phyloP scores from a whole-genome alignment of 2,888 invertebrate genomes.

The Eupithecia vulgata region DNA sequence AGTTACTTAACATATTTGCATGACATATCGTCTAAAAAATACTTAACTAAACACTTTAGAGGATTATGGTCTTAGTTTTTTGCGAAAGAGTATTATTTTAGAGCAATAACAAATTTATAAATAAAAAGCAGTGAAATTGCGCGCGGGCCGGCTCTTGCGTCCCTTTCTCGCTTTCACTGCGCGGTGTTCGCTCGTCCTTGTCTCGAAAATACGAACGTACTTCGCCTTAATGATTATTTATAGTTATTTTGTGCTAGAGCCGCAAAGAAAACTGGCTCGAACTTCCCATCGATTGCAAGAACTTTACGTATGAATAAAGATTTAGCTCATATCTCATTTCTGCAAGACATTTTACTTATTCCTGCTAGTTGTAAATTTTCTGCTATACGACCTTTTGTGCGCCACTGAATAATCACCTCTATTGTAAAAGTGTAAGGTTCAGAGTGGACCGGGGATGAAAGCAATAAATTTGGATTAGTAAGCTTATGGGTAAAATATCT shows the following conservation, averaged over 20 bases:
- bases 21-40: too few relatives aligned
- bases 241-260: not conserved
- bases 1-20: too few relatives aligned
- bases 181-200: too few relatives aligned
- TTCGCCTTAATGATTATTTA: too few relatives aligned
- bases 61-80: too few relatives aligned
- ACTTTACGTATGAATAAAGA: slow-evolving; percentile 69
- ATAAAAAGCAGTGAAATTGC: too few relatives aligned
- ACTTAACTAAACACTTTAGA: too few relatives aligned
- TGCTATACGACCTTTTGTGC: slow-evolving; percentile 49
- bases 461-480: slow-evolving; percentile 46
- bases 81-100: too few relatives aligned
- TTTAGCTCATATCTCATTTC: slow-evolving; percentile 69
- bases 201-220: too few relatives aligned
- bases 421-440: not conserved
- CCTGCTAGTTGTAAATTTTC: slow-evolving; percentile 70
- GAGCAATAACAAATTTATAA: too few relatives aligned
- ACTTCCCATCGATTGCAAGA: not conserved
- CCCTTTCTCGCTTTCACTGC: too few relatives aligned
- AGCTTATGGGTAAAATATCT: slow-evolving; percentile 44
- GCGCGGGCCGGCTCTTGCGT: too few relatives aligned
- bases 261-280: not conserved
- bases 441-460: slow-evolving; percentile 22
- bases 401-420: slow-evolving; percentile 35
- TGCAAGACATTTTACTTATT: slow-evolving; percentile 72